phyloP scores from a whole-genome alignment of 53 echinoderm and acorn worm genomes.

The Hippasteria phrygiana region DNA sequence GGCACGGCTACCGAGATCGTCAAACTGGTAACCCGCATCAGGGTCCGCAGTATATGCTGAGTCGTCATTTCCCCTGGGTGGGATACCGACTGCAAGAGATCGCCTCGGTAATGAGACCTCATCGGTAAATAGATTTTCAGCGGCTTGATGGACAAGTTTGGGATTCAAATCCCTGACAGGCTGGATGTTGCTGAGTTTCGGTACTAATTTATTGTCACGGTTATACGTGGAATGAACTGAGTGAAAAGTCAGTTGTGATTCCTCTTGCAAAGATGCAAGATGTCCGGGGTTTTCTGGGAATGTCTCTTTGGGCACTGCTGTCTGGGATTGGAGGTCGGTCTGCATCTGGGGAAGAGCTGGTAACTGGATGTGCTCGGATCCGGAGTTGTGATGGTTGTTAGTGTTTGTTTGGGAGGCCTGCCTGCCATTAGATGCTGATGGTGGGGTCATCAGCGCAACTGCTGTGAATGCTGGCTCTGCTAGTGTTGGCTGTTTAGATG shows the following conservation, averaged over 20 bases:
- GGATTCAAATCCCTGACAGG: background rate
- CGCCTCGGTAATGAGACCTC: background rate
- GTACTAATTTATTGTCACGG: background rate
- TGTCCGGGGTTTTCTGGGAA: background rate
- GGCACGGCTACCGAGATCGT: conserved; percentile 68
- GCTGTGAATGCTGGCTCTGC: background rate
- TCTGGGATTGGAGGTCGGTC: background rate
- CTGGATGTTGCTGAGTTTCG: background rate
- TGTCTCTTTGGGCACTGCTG: conserved; percentile 1
- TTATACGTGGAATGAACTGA: background rate
- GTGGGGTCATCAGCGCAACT: background rate
- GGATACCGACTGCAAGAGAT: background rate
- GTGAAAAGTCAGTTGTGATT: background rate
- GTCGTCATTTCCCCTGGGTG: background rate
- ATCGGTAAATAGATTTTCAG: background rate
- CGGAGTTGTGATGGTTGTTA: conserved; percentile 32
- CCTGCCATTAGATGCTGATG: background rate
- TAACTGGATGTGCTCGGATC: background rate
- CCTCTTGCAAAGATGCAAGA: background rate
- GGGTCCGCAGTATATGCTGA: background rate
- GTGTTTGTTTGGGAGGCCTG: background rate
- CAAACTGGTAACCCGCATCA: conserved; percentile 49
- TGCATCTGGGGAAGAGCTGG: background rate
- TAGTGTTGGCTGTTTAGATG: background rate
- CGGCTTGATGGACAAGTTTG: background rate